Evolutionary conservation across 1,140 invertebrate species (phyloP).

Genomic region (Anastrepha obliqua): DNA sequence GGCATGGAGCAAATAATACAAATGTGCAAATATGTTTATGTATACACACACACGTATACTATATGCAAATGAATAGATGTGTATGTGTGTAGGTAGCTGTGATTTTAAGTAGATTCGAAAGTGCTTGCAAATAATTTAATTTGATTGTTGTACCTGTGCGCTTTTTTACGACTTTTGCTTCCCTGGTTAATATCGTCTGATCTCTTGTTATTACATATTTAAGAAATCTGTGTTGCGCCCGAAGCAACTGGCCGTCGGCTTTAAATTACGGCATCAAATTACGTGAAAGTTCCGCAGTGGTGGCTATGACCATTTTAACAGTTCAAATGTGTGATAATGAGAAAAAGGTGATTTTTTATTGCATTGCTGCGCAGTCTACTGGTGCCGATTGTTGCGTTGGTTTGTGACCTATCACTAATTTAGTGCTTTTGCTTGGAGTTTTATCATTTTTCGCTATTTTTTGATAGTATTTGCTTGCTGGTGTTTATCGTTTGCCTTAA

Average conservation of each 20-base stretch:
- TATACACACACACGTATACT: neutral
- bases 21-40: no score
- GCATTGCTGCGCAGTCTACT: neutral
- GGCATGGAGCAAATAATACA: neutral
- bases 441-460: neutral
- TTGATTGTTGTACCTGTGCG: neutral
- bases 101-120: slow-evolving; percentile 43
- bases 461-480: neutral
- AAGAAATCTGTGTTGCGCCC: neutral
- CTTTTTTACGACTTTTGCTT: slow-evolving; percentile 12
- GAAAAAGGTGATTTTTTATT: neutral
- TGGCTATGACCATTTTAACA: neutral
- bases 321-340: neutral
- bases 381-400: neutral
- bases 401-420: neutral
- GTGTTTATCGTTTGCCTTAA: neutral
- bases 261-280: slow-evolving; percentile 43
- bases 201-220: neutral
- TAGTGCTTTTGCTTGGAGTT: neutral
- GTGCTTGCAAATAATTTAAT: slow-evolving; percentile 28
- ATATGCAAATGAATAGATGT: neutral
- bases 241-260: neutral
- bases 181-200: neutral
- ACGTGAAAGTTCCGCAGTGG: slow-evolving; percentile 45
- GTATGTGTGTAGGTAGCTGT: neutral